Base-by-base conservation (phyloP, 53 echinoderm and acorn worm species). In the Henricia sp. region DNA sequence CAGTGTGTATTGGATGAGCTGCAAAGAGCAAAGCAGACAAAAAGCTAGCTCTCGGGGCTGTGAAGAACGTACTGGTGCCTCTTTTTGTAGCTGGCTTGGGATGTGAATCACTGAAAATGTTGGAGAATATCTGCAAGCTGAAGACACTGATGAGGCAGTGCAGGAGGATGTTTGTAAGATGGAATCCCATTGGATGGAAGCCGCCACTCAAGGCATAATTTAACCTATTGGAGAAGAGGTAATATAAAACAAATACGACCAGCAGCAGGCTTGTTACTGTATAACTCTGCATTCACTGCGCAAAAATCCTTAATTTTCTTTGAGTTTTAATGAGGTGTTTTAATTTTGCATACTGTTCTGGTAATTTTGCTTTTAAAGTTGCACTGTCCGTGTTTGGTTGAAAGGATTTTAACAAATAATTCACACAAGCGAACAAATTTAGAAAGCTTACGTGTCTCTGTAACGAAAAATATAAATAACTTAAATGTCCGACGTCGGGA, bases 1-100 rank as follows among this genome's bases (percentile, higher is more conserved):
- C 97, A 65, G 97, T 88, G 35, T 97, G 97, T 50, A 97, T 84
- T 0, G 97, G 97, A 86, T 97, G 97, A 23, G 88, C 84, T 43
- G 97, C 86, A 82, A 97, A 97, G 11, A 97, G 63, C 32, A 97
- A 30, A 70, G 92, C 88, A 87, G 90, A 90, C 77, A 97, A 68
- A 10, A 94, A 40, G 40, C 92, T 92, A 29, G 97, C 92, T 84
- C 87, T 74, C 3, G 91, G 91, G n/a, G 85, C 67, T 3, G 69
- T 72, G 63, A 63, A 64, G 0, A 46, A 33, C 34, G 42, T 6
- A 41, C 33, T 57, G 11, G 17, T 50, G 3, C 16, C 65, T 64
- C 43, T 0, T 10, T 34, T 28, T 71, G 51, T 25, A 3, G 19
- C 55, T 59, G 70, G 37, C 17, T 37, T 51, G 16, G 4, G 23